Percentiles rank a stretch among this genome's conserved stretches.
Evolutionary conservation across 2,797 vertebrate genomes (phyloP).

Genomic region (Naso thynnoides): DNA sequence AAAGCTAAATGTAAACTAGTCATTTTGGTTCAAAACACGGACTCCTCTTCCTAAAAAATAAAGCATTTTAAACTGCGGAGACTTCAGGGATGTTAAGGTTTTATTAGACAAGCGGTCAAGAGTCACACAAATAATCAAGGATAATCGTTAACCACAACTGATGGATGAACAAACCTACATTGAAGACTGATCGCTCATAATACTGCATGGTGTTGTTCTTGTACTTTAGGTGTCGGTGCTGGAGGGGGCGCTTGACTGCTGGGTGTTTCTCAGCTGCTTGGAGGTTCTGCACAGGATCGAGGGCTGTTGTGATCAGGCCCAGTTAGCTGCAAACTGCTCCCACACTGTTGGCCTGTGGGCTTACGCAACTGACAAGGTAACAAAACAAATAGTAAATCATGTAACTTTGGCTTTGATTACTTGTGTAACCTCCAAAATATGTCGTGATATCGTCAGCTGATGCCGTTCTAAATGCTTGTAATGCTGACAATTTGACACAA

Average conservation of each 20-base stretch:
- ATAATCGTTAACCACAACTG: not conserved
- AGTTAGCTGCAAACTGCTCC: constrained; percentile 93
- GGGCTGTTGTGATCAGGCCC: constrained; percentile 93
- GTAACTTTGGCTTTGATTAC: not conserved
- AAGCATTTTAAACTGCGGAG: not conserved
- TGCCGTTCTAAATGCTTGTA: no score
- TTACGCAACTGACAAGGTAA: constrained; percentile 97
- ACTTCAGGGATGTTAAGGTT: not conserved
- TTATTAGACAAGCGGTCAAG: not conserved
- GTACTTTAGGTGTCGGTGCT: constrained; percentile 90
- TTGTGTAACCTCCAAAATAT: not conserved
- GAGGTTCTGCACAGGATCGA: constrained; percentile 98
- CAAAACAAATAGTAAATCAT: not conserved
- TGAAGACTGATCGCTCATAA: not conserved
- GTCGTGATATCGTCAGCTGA: not conserved
- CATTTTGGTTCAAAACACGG: not conserved
- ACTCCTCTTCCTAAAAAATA: not conserved
- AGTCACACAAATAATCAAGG: not conserved
- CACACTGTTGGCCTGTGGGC: constrained; percentile 97
- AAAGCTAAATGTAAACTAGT: not conserved
- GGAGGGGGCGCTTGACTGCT: constrained; percentile 95
- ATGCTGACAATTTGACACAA: no score
- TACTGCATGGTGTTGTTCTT: not conserved
- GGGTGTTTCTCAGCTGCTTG: constrained; percentile 98
- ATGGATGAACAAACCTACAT: not conserved